These are phyloP conservation scores for Catocala sponsa DNA, from an alignment of 2,888 invertebrate species.

Conservation along the genomic window DNA sequence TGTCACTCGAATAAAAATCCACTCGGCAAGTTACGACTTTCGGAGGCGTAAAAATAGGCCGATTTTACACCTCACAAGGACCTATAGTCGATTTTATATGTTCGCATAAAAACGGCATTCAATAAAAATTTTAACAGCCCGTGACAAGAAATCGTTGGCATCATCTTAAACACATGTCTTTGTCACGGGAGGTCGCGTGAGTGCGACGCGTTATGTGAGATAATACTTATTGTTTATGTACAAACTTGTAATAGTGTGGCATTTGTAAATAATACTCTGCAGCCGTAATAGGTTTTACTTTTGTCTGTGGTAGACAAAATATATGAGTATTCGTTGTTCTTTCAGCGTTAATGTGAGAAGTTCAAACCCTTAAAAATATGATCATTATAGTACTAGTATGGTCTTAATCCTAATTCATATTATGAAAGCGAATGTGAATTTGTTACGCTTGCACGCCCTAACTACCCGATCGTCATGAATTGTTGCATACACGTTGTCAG, in stretches of 20 bases:
- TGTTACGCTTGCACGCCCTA: no score
- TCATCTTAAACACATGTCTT: constrained; percentile 49
- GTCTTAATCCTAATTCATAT: no score
- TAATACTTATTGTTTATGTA: constrained; percentile 12
- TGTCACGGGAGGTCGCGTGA: constrained; percentile 32
- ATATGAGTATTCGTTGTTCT: no score
- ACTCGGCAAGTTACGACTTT: constrained; percentile 75
- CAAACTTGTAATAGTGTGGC: background rate
- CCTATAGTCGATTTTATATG: constrained; percentile 77
- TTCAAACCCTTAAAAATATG: no score
- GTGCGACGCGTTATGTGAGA: background rate
- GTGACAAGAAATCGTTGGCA: constrained; percentile 65
- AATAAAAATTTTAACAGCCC: constrained; percentile 80
- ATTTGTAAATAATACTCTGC: no score
- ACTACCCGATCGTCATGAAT: no score
- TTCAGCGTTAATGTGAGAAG: no score
- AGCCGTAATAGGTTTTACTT: no score
- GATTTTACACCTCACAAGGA: constrained; percentile 81
- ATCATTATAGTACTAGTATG: no score
- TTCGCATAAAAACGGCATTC: constrained; percentile 74
- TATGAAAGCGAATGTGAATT: no score
- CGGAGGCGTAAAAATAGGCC: constrained; percentile 80
- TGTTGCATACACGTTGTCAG: no score
- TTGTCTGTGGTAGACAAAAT: no score
- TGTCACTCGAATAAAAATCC: constrained; percentile 79